Evolutionary conservation across 2,113 vertebrate genomes (phyloP).

Genomic region (Heteronetta atricapilla): DNA sequence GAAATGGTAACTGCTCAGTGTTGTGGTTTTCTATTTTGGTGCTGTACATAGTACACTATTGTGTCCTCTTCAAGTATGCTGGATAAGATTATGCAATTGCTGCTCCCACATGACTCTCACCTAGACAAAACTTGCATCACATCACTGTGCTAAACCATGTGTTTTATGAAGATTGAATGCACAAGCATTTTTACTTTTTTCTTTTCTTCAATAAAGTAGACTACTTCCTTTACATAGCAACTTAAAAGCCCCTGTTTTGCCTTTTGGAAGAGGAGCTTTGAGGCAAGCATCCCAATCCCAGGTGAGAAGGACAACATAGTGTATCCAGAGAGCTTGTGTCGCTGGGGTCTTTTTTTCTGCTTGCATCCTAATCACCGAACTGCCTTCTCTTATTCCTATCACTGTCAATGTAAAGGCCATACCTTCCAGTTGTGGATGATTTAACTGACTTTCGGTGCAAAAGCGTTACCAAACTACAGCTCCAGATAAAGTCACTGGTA

Average conservation of each 20-base stretch:
- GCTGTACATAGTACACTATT: neutral
- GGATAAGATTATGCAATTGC: neutral
- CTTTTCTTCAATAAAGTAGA: neutral
- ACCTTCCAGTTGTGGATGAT: neutral
- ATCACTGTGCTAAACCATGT: neutral
- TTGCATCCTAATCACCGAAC: neutral
- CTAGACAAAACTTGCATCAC: neutral
- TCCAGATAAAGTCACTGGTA: neutral
- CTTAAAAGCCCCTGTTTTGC: neutral
- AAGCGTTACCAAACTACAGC: neutral
- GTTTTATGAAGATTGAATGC: neutral
- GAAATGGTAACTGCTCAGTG: neutral
- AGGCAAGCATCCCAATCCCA: neutral
- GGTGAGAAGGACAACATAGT: neutral
- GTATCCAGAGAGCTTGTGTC: neutral
- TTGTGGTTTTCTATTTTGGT: neutral
- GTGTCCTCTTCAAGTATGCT: neutral
- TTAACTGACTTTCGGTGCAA: neutral
- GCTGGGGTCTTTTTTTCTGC: neutral
- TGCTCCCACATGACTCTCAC: neutral
- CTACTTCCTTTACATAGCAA: neutral
- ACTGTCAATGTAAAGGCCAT: neutral
- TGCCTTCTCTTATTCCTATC: neutral
- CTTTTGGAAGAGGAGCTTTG: neutral
- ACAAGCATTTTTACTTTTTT: neutral